These are phyloP conservation scores for Himalopsyche kuldschensis DNA, from an alignment of 2,888 invertebrate species.

Conservation along the genomic window DNA sequence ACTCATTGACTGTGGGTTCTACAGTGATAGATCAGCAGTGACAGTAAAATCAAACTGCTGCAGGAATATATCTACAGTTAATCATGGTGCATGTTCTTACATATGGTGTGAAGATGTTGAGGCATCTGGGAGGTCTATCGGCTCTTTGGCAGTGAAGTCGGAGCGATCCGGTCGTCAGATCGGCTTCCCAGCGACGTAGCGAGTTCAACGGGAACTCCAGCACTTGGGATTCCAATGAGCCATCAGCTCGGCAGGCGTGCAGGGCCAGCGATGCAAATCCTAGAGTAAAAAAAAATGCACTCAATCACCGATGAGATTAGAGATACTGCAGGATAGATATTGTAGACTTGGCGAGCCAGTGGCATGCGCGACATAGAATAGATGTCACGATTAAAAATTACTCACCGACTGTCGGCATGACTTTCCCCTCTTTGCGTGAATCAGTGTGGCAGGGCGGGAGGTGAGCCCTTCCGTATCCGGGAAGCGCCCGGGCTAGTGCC, in stretches of 20 bases:
- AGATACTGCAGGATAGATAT: too few species aligned
- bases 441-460: conserved; percentile 95
- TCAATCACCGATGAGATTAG: too few species aligned
- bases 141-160: conserved; percentile 81
- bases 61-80: too few species aligned
- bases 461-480: conserved; percentile 91
- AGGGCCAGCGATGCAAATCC: conserved; percentile 71
- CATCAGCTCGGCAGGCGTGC: conserved; percentile 76
- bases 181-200: conserved; percentile 83
- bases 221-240: conserved; percentile 74
- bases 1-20: too few species aligned
- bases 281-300: too few species aligned
- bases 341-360: too few species aligned
- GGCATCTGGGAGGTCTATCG: conserved; percentile 79
- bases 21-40: too few species aligned
- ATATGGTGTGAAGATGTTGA: conserved; percentile 86
- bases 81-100: conserved; percentile 54
- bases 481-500: conserved; percentile 78
- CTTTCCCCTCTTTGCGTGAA: conserved; percentile 85
- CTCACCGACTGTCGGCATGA: conserved; percentile 72
- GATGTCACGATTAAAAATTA: conserved; percentile 41
- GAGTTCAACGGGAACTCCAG: conserved; percentile 83
- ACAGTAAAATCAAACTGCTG: too few species aligned
- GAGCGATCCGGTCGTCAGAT: conserved; percentile 85
- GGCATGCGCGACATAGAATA: too few species aligned